These are phyloP conservation scores for Cyanistes caeruleus DNA, from an alignment of 2,113 vertebrate genomes.

Conservation along the genomic window DNA sequence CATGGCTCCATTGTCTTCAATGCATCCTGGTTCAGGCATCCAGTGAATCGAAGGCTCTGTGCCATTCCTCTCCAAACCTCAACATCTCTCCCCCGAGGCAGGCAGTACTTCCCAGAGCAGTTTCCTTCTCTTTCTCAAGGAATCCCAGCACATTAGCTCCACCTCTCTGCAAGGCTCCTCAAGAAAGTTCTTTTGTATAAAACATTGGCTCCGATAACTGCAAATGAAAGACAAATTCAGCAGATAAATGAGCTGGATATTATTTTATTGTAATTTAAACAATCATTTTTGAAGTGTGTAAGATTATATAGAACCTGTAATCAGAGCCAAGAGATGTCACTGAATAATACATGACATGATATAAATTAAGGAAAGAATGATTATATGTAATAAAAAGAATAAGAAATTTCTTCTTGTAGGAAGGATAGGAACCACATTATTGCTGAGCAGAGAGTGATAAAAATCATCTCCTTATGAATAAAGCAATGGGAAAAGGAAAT, in stretches of 20 bases:
- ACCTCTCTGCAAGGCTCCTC: slow-evolving; percentile 7
- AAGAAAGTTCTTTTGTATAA: slow-evolving; percentile 53
- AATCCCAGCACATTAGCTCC: slow-evolving; percentile 31
- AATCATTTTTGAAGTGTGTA: slow-evolving; percentile 60
- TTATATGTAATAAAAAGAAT: slow-evolving; percentile 71
- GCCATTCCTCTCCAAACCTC: not conserved
- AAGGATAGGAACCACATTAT: slow-evolving; percentile 59
- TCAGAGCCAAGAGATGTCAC: slow-evolving; percentile 67
- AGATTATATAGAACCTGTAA: slow-evolving; percentile 72
- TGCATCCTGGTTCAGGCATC: not conserved
- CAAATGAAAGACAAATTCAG: slow-evolving; percentile 65
- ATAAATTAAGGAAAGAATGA: slow-evolving; percentile 72
- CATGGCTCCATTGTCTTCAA: not conserved
- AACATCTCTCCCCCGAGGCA: not conserved
- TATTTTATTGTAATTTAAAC: slow-evolving; percentile 76
- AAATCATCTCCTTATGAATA: slow-evolving; percentile 68
- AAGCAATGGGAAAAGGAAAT: slow-evolving; percentile 55
- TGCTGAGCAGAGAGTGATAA: slow-evolving; percentile 60
- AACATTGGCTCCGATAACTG: slow-evolving; percentile 14
- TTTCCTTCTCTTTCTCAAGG: slow-evolving; percentile 21
- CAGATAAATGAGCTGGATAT: slow-evolving; percentile 67
- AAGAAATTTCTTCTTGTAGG: slow-evolving; percentile 66
- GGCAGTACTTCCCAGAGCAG: not conserved
- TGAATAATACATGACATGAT: slow-evolving; percentile 70
- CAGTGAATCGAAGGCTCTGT: not conserved